Conservation (phyloP, 2,888 invertebrate species). For the Aphidius colemani region DNA sequence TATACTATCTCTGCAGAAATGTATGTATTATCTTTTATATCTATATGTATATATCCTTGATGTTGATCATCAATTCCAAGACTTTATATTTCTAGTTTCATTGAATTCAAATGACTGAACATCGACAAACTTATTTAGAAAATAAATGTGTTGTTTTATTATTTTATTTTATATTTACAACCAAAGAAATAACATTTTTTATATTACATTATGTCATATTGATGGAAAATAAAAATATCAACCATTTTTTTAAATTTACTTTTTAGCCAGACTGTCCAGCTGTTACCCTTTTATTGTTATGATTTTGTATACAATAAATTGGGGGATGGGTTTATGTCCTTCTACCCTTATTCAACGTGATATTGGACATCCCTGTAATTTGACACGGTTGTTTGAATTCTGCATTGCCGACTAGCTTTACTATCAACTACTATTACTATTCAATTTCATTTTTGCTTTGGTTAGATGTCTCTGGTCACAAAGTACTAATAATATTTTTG, state of each 20-base stretch:
- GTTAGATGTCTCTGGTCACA: conserved; percentile 48
- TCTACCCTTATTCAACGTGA: not conserved
- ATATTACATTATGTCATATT: too few relatives aligned
- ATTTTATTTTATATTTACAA: too few relatives aligned
- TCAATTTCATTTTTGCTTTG: conserved; percentile 31
- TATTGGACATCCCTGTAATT: conserved; percentile 45
- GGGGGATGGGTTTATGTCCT: too few relatives aligned
- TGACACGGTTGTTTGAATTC: conserved; percentile 29
- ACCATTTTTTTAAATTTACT: not conserved
- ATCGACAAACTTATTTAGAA: too few relatives aligned
- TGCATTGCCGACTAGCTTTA: conserved; percentile 48
- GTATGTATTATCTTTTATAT: not conserved
- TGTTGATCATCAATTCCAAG: not conserved
- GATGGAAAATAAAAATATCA: too few relatives aligned
- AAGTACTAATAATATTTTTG: conserved; percentile 39
- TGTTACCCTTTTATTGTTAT: conserved; percentile 30
- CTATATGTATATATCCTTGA: not conserved
- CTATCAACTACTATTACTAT: not conserved
- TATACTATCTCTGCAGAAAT: too few relatives aligned
- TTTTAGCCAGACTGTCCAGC: conserved; percentile 18
- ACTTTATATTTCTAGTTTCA: not conserved
- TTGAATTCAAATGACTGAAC: not conserved
- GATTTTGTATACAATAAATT: too few relatives aligned
- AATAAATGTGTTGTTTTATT: too few relatives aligned
- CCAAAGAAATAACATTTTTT: too few relatives aligned